Evolutionary conservation across 30 jellyfish, hydroid and myxozoan genomes (phyloP).

Genomic region (Mastigias papua): DNA sequence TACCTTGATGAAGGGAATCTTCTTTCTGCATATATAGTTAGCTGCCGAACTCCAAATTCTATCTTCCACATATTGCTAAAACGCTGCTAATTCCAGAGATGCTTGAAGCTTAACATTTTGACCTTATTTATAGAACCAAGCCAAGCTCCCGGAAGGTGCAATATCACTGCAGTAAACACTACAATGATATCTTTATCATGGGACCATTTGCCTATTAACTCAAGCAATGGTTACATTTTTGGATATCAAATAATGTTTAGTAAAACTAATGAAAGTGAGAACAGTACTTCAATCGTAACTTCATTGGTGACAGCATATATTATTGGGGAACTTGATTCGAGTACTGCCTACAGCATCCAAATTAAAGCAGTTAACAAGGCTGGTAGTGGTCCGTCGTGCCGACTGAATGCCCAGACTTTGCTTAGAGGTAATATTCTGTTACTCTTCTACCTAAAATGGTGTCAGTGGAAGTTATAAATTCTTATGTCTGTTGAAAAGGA

Average conservation of each 20-base stretch:
- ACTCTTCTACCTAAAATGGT: too few relatives aligned
- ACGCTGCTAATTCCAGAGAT: too few relatives aligned
- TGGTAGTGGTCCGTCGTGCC: slow-evolving; percentile 47
- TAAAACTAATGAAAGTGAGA: not conserved
- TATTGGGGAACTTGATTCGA: not conserved
- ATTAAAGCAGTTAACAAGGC: slow-evolving; percentile 24
- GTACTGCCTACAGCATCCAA: not conserved
- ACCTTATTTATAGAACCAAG: slow-evolving; percentile 8
- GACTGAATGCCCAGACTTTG: not conserved
- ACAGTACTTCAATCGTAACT: not conserved
- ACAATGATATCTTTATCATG: slow-evolving; percentile 20
- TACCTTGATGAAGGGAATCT: too few relatives aligned
- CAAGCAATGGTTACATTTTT: slow-evolving; percentile 8
- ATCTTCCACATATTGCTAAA: too few relatives aligned
- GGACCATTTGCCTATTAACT: not conserved
- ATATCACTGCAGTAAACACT: not conserved
- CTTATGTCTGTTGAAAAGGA: too few relatives aligned
- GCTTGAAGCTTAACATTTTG: too few relatives aligned
- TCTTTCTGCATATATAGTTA: too few relatives aligned
- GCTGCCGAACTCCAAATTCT: too few relatives aligned
- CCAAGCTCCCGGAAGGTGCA: slow-evolving; percentile 34
- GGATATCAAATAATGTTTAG: slow-evolving; percentile 22
- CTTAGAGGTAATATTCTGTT: slow-evolving; percentile 19
- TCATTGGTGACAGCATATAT: not conserved
- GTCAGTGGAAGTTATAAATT: too few relatives aligned